A percentile compares a stretch with the other conserved stretches of the same genome.
Evolutionary conservation across 2,888 invertebrate species (phyloP).

Genomic region (Oscheius sp.): DNA sequence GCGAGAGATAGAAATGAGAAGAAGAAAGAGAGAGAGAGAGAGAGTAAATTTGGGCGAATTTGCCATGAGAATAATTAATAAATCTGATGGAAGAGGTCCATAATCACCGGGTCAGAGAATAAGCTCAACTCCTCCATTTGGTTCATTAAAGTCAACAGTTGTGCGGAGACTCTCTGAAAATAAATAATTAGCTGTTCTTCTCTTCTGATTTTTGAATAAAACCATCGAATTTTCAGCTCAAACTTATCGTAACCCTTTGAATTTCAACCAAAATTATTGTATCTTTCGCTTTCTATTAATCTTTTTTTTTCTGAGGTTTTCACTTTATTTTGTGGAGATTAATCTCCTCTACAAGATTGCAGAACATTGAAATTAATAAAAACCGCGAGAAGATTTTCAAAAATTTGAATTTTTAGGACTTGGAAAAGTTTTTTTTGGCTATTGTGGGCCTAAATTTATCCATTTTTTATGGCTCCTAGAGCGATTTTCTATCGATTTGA

Average conservation of each 20-base stretch:
- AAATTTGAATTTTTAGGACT: neutral
- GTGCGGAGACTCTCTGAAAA: conserved; percentile 26
- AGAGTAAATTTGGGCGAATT: no score
- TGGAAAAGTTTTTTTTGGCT: no score
- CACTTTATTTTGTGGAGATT: no score
- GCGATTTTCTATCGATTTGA: no score
- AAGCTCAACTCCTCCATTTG: conserved; percentile 7
- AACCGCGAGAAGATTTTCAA: neutral
- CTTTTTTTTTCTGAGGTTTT: no score
- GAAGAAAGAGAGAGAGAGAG: neutral
- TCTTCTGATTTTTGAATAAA: no score
- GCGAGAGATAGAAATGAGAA: neutral
- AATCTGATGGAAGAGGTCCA: conserved; percentile 22
- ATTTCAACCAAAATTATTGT: neutral
- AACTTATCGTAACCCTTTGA: neutral
- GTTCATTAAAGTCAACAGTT: conserved; percentile 17
- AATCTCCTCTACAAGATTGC: no score
- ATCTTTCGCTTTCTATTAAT: neutral
- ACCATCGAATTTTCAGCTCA: no score
- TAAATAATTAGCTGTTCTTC: neutral
- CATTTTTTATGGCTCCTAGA: no score
- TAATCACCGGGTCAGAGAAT: conserved; percentile 21
- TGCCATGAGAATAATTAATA: neutral
- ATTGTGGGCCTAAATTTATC: no score
- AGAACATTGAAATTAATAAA: no score